Base-by-base conservation (phyloP, 2,113 vertebrate genomes). In the Crotophaga sulcirostris region DNA sequence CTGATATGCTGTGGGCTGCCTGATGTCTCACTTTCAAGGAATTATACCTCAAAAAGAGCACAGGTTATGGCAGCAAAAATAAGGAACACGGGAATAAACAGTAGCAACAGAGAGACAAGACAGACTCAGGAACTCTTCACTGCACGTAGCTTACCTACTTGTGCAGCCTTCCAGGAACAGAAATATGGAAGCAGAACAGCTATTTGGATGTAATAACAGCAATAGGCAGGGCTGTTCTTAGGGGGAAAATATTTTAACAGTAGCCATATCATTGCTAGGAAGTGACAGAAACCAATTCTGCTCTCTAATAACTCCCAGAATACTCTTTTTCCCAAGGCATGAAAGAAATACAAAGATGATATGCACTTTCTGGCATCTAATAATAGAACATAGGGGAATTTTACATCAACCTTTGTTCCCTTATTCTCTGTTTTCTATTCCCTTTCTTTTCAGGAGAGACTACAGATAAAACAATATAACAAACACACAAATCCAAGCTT, bases 231-330 rank as follows among this genome's bases (percentile, higher is more conserved):
- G 59, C 79, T 96, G 54, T 94, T 94, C 90, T 96, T 93, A 87
- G 40, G 78, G 87, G 95, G 68, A 9, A 87, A 93, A 84, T 95
- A 89, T 82, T 95, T 93, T 72, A 92, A 89, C 44, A 75, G 80
- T 40, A 90, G 78, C 77, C 69, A 28, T 90, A 88, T 84, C 58
- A 89, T 75, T 14, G 8, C 59, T 58, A 91, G 64, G 83, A 95
- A 90, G 83, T 58, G 92, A 92, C 83, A 96, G 93, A 96, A 96
- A 92, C 47, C 88, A 93, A 92, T 94, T 96, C 64, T 93, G 52
- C 62, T 91, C 67, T 56, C 70, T 83, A 92, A 81, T 81, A 93
- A 93, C 56, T 91, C 84, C 88, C 84, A 89, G 55, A 84, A 87
- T 68, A 95, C 79, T 93, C 83, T 69, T 95, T 81, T 87, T 75